Conservation (phyloP, 2,888 invertebrate species). For the Euclidia mi region DNA sequence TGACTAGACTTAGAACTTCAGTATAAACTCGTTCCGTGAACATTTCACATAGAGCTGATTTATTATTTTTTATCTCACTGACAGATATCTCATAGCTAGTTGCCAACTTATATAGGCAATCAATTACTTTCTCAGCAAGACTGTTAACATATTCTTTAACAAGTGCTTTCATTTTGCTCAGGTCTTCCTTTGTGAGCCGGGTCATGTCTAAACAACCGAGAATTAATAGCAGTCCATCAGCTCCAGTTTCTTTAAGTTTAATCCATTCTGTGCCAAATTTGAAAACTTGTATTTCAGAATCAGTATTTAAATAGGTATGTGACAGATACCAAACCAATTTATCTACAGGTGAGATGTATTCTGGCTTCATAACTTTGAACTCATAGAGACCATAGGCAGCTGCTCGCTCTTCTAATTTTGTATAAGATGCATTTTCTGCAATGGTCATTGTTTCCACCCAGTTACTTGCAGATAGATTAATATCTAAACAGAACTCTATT, state of each 20-base stretch:
- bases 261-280: constrained; percentile 82
- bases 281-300: constrained; percentile 75
- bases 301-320: constrained; percentile 74
- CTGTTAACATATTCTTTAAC: constrained; percentile 66
- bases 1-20: constrained; percentile 69
- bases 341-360: constrained; percentile 68
- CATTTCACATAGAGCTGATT: constrained; percentile 58
- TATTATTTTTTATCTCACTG: constrained; percentile 51
- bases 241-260: constrained; percentile 61
- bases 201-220: constrained; percentile 77
- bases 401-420: constrained; percentile 66
- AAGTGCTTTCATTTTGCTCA: constrained; percentile 64
- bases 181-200: constrained; percentile 61
- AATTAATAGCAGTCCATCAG: constrained; percentile 74
- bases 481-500: constrained; percentile 75
- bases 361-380: constrained; percentile 74
- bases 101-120: constrained; percentile 66
- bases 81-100: constrained; percentile 52
- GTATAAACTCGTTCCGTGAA: constrained; percentile 74
- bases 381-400: constrained; percentile 73
- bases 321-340: constrained; percentile 83
- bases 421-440: constrained; percentile 72
- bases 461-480: constrained; percentile 65
- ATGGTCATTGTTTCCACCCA: constrained; percentile 77
- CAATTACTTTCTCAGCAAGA: constrained; percentile 70